Conservation (phyloP, 2,888 invertebrate genomes). For the Chironomus tentans region DNA sequence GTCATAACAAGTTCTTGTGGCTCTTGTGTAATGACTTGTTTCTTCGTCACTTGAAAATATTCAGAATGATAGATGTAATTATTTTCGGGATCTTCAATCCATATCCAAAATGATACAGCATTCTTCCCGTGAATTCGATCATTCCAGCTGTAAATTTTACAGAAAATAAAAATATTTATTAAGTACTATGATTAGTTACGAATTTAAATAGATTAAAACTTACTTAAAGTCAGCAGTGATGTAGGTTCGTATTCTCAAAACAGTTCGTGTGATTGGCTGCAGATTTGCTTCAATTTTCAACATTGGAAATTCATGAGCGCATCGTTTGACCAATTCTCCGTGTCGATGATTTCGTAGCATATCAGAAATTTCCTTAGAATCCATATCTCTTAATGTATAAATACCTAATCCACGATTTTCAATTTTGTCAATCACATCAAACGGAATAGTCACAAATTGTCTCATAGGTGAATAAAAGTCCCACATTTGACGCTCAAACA, state of each 20-base stretch:
- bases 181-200: no score
- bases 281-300: slow-evolving; percentile 74
- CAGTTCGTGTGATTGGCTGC: slow-evolving; percentile 93
- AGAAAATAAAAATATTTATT: no score
- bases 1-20: slow-evolving; percentile 85
- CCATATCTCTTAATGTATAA: slow-evolving; percentile 76
- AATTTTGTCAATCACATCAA: slow-evolving; percentile 70
- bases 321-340: slow-evolving; percentile 68
- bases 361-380: slow-evolving; percentile 74
- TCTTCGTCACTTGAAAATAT: slow-evolving; percentile 53
- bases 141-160: slow-evolving; percentile 75
- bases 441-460: slow-evolving; percentile 71
- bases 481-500: slow-evolving; percentile 91
- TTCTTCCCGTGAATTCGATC: slow-evolving; percentile 81
- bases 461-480: slow-evolving; percentile 73
- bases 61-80: slow-evolving; percentile 96
- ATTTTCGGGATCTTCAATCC: slow-evolving; percentile 93
- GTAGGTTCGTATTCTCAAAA: slow-evolving; percentile 70
- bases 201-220: background rate
- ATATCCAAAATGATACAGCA: slow-evolving; percentile 90
- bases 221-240: slow-evolving; percentile 57
- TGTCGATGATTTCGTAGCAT: slow-evolving; percentile 67
- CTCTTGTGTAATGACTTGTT: slow-evolving; percentile 59
- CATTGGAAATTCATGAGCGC: slow-evolving; percentile 75
- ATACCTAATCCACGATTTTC: slow-evolving; percentile 67